These are phyloP conservation scores for Pocillopora meandrina DNA, from an alignment of 92 coral and sea anemone genomes.

Conservation along the genomic window DNA sequence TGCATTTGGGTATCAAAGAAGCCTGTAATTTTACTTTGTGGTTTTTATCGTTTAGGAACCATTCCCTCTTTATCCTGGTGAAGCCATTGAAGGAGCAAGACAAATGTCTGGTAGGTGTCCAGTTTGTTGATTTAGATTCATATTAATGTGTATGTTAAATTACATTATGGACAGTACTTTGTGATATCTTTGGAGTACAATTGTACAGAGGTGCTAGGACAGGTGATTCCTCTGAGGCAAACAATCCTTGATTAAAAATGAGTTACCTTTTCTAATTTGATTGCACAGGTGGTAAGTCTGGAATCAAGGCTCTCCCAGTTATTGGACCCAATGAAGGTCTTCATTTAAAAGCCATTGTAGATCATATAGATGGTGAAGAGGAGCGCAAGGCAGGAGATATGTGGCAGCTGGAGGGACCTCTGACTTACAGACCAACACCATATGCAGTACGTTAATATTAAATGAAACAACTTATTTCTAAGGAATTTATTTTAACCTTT, in stretches of 20 bases:
- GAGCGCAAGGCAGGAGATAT: slow-evolving; percentile 87
- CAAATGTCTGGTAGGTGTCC: slow-evolving; percentile 23
- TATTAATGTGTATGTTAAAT: no score
- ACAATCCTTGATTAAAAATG: background rate
- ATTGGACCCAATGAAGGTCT: slow-evolving; percentile 79
- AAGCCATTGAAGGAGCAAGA: slow-evolving; percentile 70
- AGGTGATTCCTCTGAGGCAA: background rate
- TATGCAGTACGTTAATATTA: slow-evolving; percentile 62
- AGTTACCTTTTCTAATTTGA: background rate
- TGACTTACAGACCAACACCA: slow-evolving; percentile 89
- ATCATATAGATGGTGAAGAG: slow-evolving; percentile 78
- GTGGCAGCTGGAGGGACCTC: slow-evolving; percentile 97
- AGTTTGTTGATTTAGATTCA: no score
- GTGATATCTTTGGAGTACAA: background rate
- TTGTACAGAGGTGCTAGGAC: background rate
- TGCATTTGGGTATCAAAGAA: background rate
- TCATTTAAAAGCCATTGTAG: slow-evolving; percentile 74
- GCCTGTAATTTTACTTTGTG: background rate
- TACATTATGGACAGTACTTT: no score
- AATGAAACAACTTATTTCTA: background rate
- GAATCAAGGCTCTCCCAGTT: slow-evolving; percentile 79
- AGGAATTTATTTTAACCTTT: background rate
- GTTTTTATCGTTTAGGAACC: slow-evolving; percentile 65
- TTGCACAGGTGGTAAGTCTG: slow-evolving; percentile 35
- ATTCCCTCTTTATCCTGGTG: slow-evolving; percentile 97